Base-by-base conservation (phyloP, 1,140 invertebrate genomes). In the Brachionus paranguensis region DNA sequence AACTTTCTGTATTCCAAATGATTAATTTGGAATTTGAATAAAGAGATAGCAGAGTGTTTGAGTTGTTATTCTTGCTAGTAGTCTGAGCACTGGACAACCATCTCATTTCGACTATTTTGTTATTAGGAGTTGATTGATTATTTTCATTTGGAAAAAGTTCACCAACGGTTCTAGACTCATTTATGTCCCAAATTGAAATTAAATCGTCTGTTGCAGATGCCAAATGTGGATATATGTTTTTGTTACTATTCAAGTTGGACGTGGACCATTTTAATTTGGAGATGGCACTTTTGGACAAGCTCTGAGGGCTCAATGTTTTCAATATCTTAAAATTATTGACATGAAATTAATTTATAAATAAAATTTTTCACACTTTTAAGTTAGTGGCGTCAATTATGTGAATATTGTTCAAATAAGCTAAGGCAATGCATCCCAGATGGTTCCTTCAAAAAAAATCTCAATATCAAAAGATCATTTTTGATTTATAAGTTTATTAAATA, bases 151-250 rank as follows among this genome's bases (percentile, higher is more conserved):
- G 10, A 24, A 24, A 2, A 3, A 81, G 78, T 14, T 81, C 78
- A 12, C 8, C 10, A 14, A 45, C 60, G 10, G 65, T 41, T 43
- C 60, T 81, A 5, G 78, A 20, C 20, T 81, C 78, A 47, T 81
- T 64, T 41, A 64, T 29, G 27, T 81, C 43, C 78, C 78, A 81
- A 41, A 81, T 68, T 60, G 53, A 60, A 81, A 81, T 60, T 29
- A 43, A 1, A 37, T 81, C 78, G 10, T 81, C 78, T 14, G 17
- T 6, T 37, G 64, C 78, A 3, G 78, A 64, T 11, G 78, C 78
- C 7, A 76, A 29, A 76, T 50, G 20, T 12, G 72, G 72, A 76
- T 76, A 50, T 0, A 24, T 29, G 43, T 47, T 72, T 43, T 41
- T 43, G 20, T 72, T 76, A 10, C 45, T 76, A 64, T 81, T 81